Base-by-base conservation (phyloP, 2,888 invertebrate genomes). In the Archips xylosteana region DNA sequence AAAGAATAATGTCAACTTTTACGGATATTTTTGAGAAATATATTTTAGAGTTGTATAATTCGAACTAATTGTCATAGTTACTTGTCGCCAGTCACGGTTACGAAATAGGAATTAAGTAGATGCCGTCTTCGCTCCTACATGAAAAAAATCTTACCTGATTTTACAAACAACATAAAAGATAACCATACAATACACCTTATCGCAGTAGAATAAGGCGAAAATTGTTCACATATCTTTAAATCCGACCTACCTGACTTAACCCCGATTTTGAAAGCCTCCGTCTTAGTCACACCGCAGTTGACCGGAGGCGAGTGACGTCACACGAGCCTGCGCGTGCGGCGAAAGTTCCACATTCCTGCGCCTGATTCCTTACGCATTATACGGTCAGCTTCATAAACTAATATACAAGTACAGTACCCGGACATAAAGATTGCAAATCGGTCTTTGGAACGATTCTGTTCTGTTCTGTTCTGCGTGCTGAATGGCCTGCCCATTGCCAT, bases 271-370 rank as follows among this genome's bases (percentile, higher is more conserved):
- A 67, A 54, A 67, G 45, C 42, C 67, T 73, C 34, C 57, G 61
- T 47, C 47, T 65, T 32, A 57, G 57, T 57, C 57, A 57, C 32
- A 32, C 57, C 23, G 32, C 12, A 57, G 57, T 32, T 23, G 57
- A 82, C 77, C 78, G 75, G 36, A 70, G 62, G 34, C 70, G 60
- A 73, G 51, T 76, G 78, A 82, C 81, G 80, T 77, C 76, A 78
- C 68, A 68, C 75, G 74, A 74, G 70, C 47, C 70, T 66, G 78
- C 74, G 79, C 74, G 75, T 74, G 77, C 79, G 81, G 87, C 80
- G 89, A 89, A 89, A 89, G 89, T 89, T 84, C 79, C 82, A 83
- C 88, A 89, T 87, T 82, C 80, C 75, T 80, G 68, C 47, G 75
- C 76, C 71, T 73, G 71, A 75, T 75, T 65, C 76, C 74, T 74